phyloP scores from a whole-genome alignment of 2,113 vertebrate genomes.

The Macquaria ambigua region DNA sequence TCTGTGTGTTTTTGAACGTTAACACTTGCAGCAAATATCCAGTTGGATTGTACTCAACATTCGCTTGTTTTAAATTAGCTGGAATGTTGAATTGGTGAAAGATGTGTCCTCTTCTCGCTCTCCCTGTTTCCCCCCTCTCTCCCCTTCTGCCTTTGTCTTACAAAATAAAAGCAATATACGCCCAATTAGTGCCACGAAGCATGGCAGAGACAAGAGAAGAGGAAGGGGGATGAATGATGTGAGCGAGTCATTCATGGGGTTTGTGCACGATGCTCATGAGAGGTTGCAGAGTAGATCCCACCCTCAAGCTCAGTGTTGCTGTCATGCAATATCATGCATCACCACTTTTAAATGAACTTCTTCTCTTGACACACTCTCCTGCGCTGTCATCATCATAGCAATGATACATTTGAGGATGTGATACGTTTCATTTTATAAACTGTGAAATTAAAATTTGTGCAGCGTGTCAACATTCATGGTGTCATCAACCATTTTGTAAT shows the following conservation, averaged over 20 bases:
- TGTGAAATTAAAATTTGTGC: constrained; percentile 10
- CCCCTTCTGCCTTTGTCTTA: constrained; percentile 7
- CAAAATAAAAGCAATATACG: constrained; percentile 33
- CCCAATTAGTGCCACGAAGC: constrained; percentile 44
- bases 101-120: not conserved
- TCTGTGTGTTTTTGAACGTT: constrained; percentile 15
- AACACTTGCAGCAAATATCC: constrained; percentile 17
- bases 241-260: constrained; percentile 12
- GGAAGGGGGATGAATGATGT: constrained; percentile 3
- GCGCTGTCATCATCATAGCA: not conserved
- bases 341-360: constrained; percentile 44
- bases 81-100: constrained; percentile 31
- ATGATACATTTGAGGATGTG: not conserved
- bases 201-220: constrained; percentile 1
- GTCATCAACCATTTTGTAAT: constrained; percentile 8
- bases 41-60: constrained; percentile 42
- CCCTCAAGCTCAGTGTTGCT: constrained; percentile 16
- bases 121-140: not conserved
- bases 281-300: constrained; percentile 1
- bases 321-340: constrained; percentile 52
- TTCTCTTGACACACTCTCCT: not conserved
- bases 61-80: constrained; percentile 45
- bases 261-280: constrained; percentile 12
- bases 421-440: not conserved
- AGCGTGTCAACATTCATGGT: not conserved